Evolutionary conservation across 2,113 vertebrate genomes (phyloP).

Genomic region (Crotophaga sulcirostris): DNA sequence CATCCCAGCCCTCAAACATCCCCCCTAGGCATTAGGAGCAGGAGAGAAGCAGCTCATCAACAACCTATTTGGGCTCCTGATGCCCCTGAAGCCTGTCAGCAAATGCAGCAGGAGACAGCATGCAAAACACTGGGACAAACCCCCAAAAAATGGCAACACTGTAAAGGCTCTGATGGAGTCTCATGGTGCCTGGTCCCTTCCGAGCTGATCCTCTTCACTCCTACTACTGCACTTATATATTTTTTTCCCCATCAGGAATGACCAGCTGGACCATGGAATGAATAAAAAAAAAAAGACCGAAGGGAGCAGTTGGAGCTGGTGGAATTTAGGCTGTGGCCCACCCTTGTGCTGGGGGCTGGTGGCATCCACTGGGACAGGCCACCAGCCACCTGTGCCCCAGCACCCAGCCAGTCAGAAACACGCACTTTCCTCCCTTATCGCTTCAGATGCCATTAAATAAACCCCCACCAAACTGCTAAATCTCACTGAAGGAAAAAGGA

Average conservation of each 20-base stretch:
- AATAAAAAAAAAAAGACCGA: background rate
- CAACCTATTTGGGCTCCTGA: background rate
- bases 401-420: background rate
- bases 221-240: rapidly evolving
- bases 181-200: background rate
- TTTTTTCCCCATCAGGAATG: background rate
- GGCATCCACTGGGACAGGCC: rapidly evolving
- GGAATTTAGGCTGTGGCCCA: background rate
- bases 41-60: background rate
- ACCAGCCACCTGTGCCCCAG: background rate
- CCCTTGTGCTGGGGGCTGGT: rapidly evolving
- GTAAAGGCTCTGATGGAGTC: background rate
- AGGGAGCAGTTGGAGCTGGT: background rate
- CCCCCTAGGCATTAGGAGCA: background rate
- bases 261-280: background rate
- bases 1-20: background rate
- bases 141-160: background rate
- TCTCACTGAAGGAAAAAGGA: background rate
- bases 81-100: background rate
- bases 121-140: background rate
- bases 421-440: background rate
- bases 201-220: background rate
- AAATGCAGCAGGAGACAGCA: rapidly evolving
- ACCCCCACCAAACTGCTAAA: background rate
- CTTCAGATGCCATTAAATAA: background rate